Evolutionary conservation across 2,888 invertebrate species (phyloP).

Genomic region (Rhaphigaster nebulosa): DNA sequence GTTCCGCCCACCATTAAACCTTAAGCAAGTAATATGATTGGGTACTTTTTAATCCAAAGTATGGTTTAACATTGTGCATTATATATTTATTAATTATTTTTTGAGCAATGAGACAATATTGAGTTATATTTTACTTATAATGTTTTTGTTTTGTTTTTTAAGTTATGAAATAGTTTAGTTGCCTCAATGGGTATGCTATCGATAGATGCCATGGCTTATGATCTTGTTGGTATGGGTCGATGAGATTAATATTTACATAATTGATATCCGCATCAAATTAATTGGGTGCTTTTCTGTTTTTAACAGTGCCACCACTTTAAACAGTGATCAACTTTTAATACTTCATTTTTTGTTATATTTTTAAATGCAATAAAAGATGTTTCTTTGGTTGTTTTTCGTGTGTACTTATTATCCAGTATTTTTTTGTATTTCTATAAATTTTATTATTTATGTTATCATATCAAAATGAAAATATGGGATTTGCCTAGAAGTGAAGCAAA

Average conservation of each 20-base stretch:
- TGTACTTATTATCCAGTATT: not conserved
- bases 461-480: not conserved
- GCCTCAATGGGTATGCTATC: too few relatives aligned
- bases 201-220: too few relatives aligned
- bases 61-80: too few relatives aligned
- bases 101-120: too few relatives aligned
- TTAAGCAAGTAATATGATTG: too few relatives aligned
- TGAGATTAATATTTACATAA: not conserved
- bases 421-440: not conserved
- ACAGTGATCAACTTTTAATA: not conserved
- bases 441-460: not conserved
- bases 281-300: not conserved
- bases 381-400: not conserved
- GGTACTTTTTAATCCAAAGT: too few relatives aligned
- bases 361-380: not conserved
- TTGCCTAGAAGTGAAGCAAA: slow-evolving; percentile 14
- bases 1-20: too few relatives aligned
- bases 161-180: too few relatives aligned
- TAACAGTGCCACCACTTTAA: slow-evolving; percentile 20
- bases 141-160: too few relatives aligned
- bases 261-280: not conserved
- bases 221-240: not conserved
- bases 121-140: too few relatives aligned
- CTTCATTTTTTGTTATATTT: not conserved
- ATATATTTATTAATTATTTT: too few relatives aligned